These are phyloP conservation scores for Rhamnusium bicolor DNA, from an alignment of 2,888 invertebrate genomes.

Conservation along the genomic window DNA sequence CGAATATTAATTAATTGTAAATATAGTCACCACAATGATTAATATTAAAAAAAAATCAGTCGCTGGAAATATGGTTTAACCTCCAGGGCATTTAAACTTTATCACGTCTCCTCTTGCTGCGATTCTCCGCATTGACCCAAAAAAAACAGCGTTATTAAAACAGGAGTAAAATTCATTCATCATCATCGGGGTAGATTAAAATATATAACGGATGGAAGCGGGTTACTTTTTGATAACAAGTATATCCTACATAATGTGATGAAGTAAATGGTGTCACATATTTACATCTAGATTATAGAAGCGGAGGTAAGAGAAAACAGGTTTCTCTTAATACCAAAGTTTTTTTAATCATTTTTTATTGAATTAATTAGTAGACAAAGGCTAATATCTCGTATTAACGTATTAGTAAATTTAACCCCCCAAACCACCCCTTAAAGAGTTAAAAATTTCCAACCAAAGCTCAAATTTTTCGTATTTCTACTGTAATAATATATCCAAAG, in stretches of 20 bases:
- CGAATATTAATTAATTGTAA: neutral
- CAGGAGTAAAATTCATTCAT: neutral
- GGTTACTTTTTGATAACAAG: neutral
- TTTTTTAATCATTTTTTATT: no score
- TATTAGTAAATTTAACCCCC: no score
- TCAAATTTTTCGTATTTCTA: no score
- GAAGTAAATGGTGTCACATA: neutral
- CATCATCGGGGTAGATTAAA: neutral
- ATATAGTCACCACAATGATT: neutral
- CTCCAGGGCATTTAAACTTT: neutral
- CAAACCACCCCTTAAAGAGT: no score
- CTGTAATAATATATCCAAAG: no score
- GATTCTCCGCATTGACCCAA: neutral
- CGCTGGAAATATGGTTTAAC: neutral
- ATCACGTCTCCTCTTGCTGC: neutral
- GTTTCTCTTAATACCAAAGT: no score
- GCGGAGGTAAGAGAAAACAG: no score
- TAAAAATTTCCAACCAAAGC: no score
- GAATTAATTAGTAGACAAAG: no score
- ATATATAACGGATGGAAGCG: neutral
- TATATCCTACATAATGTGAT: neutral
- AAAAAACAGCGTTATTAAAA: neutral
- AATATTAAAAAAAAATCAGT: neutral
- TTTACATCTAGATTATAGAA: neutral
- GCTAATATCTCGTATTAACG: no score